phyloP scores from a whole-genome alignment of 2,888 invertebrate species.

The Cacoxenus indagator region DNA sequence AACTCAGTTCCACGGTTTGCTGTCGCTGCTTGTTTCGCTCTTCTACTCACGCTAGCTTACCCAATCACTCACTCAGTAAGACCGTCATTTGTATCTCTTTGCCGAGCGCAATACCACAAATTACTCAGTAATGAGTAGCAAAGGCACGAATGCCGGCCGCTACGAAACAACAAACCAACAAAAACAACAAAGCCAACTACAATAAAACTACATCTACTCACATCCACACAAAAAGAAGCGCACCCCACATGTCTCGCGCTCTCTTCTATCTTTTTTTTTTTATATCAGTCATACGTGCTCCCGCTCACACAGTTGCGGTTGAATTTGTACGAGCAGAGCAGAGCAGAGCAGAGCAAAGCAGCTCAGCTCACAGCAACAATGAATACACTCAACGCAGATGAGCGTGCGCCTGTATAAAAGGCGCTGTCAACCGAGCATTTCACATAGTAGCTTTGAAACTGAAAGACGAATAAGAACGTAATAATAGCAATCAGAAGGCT shows the following conservation, averaged over 20 bases:
- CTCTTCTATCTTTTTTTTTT: neutral
- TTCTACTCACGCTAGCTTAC: slow-evolving; percentile 17
- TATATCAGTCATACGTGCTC: neutral
- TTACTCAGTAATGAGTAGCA: slow-evolving; percentile 41
- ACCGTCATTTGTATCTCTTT: slow-evolving; percentile 36
- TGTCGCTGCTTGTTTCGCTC: slow-evolving; percentile 6
- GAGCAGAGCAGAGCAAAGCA: neutral
- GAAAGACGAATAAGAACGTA: slow-evolving; percentile 46
- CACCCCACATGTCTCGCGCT: neutral
- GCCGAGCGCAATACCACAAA: slow-evolving; percentile 48
- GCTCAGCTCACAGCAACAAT: neutral
- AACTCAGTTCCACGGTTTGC: neutral
- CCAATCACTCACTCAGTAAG: neutral
- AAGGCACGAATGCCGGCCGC: neutral
- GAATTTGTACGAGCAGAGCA: too few relatives aligned
- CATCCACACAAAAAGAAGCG: neutral
- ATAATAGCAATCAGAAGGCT: slow-evolving; percentile 44
- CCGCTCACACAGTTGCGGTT: too few relatives aligned
- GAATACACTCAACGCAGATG: neutral
- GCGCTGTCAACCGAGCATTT: slow-evolving; percentile 23
- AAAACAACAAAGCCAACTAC: neutral
- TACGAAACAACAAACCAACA: too few relatives aligned
- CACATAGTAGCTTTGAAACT: slow-evolving; percentile 39
- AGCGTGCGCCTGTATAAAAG: neutral
- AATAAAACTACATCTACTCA: neutral